These are phyloP conservation scores for Umimayanthus kanabou DNA, from an alignment of 92 coral and sea anemone genomes.

Conservation along the genomic window DNA sequence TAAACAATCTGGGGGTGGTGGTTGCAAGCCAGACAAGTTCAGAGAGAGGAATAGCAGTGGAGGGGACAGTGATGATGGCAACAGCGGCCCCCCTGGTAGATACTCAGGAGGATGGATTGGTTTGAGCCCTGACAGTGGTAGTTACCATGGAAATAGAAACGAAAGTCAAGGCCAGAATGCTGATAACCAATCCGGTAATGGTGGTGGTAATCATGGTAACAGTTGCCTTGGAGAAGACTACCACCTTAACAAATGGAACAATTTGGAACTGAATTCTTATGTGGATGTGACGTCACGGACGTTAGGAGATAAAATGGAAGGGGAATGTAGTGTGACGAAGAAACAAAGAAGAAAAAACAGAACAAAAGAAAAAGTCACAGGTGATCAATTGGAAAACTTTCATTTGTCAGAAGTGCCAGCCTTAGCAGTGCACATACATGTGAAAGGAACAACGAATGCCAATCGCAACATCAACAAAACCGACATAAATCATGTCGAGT, in stretches of 20 bases:
- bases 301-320: background rate
- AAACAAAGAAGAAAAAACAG: background rate
- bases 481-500: background rate
- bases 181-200: background rate
- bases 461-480: background rate
- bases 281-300: background rate
- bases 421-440: background rate
- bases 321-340: background rate
- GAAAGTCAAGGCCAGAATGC: background rate
- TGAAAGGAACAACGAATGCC: background rate
- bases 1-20: background rate
- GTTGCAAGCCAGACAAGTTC: constrained; percentile 5
- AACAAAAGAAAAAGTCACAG: background rate
- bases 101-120: background rate
- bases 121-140: background rate
- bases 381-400: background rate
- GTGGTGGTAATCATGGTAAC: constrained; percentile 37
- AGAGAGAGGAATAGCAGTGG: background rate
- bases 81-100: background rate
- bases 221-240: background rate
- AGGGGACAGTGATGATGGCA: constrained; percentile 7
- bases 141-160: background rate
- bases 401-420: background rate
- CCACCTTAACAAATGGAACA: background rate
- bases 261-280: background rate